Conservation (phyloP, 2,888 invertebrate species). For the Drosophila mimica region DNA sequence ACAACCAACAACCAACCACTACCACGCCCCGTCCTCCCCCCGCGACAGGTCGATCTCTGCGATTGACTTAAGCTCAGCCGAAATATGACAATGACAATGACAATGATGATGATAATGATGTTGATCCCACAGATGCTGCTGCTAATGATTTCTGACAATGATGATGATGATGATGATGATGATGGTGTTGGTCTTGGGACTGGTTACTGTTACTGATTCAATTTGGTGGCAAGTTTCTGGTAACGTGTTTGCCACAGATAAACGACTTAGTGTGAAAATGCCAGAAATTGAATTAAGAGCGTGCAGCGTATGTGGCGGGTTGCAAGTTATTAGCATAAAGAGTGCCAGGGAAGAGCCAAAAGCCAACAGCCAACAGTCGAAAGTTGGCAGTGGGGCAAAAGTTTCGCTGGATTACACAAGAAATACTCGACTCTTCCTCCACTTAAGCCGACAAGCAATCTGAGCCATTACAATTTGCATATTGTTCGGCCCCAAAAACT, state of each 20-base stretch:
- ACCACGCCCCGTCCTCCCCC: no score
- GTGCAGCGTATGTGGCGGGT: conserved; percentile 33
- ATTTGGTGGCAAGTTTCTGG: conserved; percentile 53
- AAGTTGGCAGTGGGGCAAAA: conserved; percentile 41
- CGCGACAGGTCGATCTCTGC: not conserved
- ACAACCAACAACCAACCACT: not conserved
- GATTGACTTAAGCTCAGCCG: conserved; percentile 47
- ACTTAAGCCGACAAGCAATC: conserved; percentile 14
- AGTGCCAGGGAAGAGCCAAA: conserved; percentile 3
- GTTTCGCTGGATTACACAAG: conserved; percentile 18
- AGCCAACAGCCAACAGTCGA: conserved; percentile 20
- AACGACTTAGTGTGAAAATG: conserved; percentile 71
- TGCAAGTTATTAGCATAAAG: conserved; percentile 58
- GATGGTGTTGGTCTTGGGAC: conserved; percentile 32
- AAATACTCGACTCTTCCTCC: not conserved
- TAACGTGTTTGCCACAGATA: conserved; percentile 69
- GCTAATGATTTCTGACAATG: conserved; percentile 33
- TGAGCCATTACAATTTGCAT: conserved; percentile 66
- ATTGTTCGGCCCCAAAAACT: conserved; percentile 45
- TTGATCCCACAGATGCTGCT: conserved; percentile 17
- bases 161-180: conserved; percentile 37
- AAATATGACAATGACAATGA: conserved; percentile 36
- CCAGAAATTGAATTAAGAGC: conserved; percentile 64
- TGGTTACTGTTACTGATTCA: conserved; percentile 58
- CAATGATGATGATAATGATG: not conserved